Base-by-base conservation (phyloP, 1,140 invertebrate genomes). In the Pogonomyrmex californicus region DNA sequence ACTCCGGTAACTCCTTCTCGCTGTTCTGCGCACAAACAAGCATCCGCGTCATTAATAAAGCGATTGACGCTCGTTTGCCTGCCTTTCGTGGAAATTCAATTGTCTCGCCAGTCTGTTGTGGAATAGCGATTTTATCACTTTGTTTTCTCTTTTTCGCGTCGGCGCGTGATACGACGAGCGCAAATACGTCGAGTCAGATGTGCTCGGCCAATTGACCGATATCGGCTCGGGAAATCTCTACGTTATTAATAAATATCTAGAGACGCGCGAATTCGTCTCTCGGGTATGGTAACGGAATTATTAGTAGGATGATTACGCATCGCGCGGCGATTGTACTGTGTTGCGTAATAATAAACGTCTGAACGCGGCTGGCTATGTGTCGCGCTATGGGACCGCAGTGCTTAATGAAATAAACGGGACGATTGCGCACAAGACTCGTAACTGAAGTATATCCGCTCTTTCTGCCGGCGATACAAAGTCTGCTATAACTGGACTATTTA, bases 1-100 rank as follows among this genome's bases (percentile, higher is more conserved):
- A 99, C 88, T 97, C 96, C 4, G 98, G 98, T 54, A 99, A 94
- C 90, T 98, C 98, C 23, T 97, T 96, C 92, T 99, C 98, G 0
- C 97, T 97, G 63, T 96, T 96, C 98, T 98, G 96, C 41, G 96
- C 96, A 23, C 23, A 90, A 89, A 93, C 38, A 51, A 49, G 36
- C 33, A 44, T 30, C 41, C 38, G 33, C 44, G 68, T 75, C 79
- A 60, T 83, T 60, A 70, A 83, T 73, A 49, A 71, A 75, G 51
- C 51, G 54, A 47, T 62, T 73, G 17, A 41, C 62, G 10, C 17
- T 9, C 33, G 17, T 1, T 14, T 12, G 12, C 4, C 47, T 12
- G 12, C 4, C 47, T 51, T 30, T 54, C 9, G 44, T 62, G n/a
- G 30, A 65, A 51, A 65, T 65, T 44, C 73, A 41, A 44, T 30